These are phyloP conservation scores for Macrocentrus cingulum DNA, from an alignment of 1,140 invertebrate species.

Conservation along the genomic window DNA sequence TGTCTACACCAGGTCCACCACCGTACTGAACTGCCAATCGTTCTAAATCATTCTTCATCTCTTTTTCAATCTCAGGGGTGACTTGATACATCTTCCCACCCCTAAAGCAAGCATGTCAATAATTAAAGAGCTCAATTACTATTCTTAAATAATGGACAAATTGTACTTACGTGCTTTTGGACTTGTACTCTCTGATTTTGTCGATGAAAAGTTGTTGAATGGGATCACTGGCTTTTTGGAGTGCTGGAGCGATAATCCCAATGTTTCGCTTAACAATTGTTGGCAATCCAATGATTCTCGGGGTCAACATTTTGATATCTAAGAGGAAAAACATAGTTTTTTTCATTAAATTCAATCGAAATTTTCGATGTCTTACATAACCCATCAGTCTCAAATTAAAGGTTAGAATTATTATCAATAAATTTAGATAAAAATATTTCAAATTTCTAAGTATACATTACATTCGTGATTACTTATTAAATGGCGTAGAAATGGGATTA, in stretches of 20 bases:
- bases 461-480: too few relatives aligned
- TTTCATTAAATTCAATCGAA: not conserved
- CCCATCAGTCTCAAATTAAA: too few relatives aligned
- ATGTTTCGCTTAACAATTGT: constrained; percentile 63
- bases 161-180: constrained; percentile 68
- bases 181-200: constrained; percentile 87
- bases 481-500: too few relatives aligned
- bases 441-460: too few relatives aligned
- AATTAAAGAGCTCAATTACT: not conserved
- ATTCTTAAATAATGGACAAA: not conserved
- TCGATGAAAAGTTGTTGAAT: constrained; percentile 93
- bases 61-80: constrained; percentile 72
- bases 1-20: constrained; percentile 73
- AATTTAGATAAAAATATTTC: too few relatives aligned
- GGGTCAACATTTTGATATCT: constrained; percentile 45
- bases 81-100: constrained; percentile 80
- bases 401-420: too few relatives aligned
- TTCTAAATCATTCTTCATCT: constrained; percentile 76
- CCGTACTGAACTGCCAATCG: constrained; percentile 79
- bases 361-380: not conserved
- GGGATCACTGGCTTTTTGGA: constrained; percentile 79
- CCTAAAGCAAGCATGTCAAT: constrained; percentile 52
- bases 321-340: constrained; percentile 18
- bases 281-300: constrained; percentile 34
- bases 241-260: constrained; percentile 67